Evolutionary conservation across 2,113 vertebrate genomes (phyloP).

Genomic region (Petaurus breviceps): DNA sequence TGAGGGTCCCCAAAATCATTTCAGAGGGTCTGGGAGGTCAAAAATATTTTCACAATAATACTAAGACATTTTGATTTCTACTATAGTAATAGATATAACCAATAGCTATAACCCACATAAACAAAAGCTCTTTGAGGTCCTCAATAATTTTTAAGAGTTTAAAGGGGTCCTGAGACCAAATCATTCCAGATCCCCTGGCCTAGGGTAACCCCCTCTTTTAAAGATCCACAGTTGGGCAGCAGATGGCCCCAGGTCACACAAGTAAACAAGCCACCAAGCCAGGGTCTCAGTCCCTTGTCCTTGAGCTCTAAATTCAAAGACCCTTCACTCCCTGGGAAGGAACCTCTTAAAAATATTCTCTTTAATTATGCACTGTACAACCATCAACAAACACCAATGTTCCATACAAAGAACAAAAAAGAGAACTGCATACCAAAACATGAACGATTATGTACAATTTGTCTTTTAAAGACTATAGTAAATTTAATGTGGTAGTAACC

Average conservation of each 20-base stretch:
- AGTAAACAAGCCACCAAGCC: not conserved
- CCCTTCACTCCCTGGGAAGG: not conserved
- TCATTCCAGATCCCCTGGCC: not conserved
- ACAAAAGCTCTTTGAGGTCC: not conserved
- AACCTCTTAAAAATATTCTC: not conserved
- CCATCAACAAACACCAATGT: not conserved
- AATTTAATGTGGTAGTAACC: not conserved
- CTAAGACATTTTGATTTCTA: not conserved
- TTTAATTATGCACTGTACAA: not conserved
- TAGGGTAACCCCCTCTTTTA: not conserved
- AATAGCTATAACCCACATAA: not conserved
- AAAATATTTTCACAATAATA: not conserved
- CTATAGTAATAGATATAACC: not conserved
- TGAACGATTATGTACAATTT: not conserved
- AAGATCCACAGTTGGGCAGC: not conserved
- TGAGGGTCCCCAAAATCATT: not conserved
- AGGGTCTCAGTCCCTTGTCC: not conserved
- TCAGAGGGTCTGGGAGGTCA: not conserved
- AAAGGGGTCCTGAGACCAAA: not conserved
- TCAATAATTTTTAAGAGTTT: not conserved
- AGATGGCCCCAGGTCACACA: not conserved
- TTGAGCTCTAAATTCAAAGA: not conserved
- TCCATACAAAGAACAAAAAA: not conserved
- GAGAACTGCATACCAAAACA: not conserved
- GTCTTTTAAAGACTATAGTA: not conserved